Evolutionary conservation across 2,797 vertebrate species (phyloP).

Genomic region (Lacerta agilis): DNA sequence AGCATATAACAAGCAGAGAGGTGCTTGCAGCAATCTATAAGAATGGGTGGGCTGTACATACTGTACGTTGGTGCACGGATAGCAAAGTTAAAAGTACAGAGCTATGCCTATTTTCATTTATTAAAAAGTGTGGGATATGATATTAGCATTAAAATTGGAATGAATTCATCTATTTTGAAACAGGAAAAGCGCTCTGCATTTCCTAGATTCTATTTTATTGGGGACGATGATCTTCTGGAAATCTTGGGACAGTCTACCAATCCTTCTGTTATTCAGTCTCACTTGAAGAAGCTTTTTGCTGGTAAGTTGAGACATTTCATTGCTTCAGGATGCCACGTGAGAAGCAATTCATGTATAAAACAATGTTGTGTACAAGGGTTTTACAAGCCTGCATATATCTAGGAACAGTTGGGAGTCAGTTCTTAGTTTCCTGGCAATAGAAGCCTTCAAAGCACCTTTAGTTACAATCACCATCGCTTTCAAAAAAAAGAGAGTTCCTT

Average conservation of each 20-base stretch:
- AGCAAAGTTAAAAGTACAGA: neutral
- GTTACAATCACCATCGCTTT: neutral
- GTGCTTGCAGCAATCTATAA: neutral
- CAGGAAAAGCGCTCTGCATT: conserved; percentile 98
- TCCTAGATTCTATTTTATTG: conserved; percentile 97
- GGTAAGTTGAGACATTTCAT: conserved; percentile 76
- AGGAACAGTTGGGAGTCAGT: neutral
- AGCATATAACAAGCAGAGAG: neutral
- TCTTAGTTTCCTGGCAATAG: neutral
- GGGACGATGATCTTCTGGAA: conserved; percentile 96
- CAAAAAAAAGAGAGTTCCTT: neutral
- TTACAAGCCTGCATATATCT: neutral
- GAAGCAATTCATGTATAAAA: too few species aligned
- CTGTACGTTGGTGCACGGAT: neutral
- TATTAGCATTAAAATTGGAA: neutral
- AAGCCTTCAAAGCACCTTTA: neutral
- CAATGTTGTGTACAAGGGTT: neutral
- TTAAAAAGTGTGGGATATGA: neutral
- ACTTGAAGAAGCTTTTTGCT: conserved; percentile 97
- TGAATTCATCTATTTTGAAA: conserved; percentile 47
- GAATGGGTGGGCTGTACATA: too few species aligned
- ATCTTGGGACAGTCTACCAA: conserved; percentile 96
- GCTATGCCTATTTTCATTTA: neutral
- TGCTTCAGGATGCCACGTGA: neutral
- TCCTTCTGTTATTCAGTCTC: conserved; percentile 93